Base-by-base conservation (phyloP, 2,113 vertebrate species). In the Sebastes schlegelii region DNA sequence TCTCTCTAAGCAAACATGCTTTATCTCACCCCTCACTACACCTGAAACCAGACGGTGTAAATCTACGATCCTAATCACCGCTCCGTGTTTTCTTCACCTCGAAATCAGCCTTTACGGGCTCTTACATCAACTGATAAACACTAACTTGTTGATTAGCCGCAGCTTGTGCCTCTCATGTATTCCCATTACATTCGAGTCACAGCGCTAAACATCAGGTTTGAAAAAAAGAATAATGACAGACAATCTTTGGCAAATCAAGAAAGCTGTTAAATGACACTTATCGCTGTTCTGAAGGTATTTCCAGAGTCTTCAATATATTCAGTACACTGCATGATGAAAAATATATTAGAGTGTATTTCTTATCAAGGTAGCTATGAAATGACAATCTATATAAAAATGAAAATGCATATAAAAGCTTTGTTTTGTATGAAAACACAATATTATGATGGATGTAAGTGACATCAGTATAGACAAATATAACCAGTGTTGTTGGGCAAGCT, bases 11-110 rank as follows among this genome's bases (percentile, higher is more conserved):
- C 93, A 94, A 95, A 95, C 94, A 90, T 90, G 94, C 92, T 94
- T 96, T 96, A 96, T 96, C 96, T 96, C 95, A 94, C 94, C 93
- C 92, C 92, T 94, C 93, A 88, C 74, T 95, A 94, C 91, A 91
- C 95, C 94, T 94, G 95, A 79, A 94, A 93, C 95, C 90, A 93
- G 95, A 80, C 45, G n/a, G 49, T 40, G 76, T 68, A 83, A 74
- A 86, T 81, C 71, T 51, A 62, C 42, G 12, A 21, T 81, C 49
- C 68, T 76, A 75, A 89, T 95, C 95, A 95, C 93, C 90, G 63
- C 72, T 69, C 54, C 46, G 2, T 66, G 46, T 73, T 79, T 34
- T 76, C 60, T 67, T 77, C 70, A 54, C 74, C 73, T 79, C 45
- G 40, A 52, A 91, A 78, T 75, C 62, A 57, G 55, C 19, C 68